Evolutionary conservation across 2,888 invertebrate genomes (phyloP), one percentile per base, ranked within the genome.

Genomic region (Meganola albula): DNA sequence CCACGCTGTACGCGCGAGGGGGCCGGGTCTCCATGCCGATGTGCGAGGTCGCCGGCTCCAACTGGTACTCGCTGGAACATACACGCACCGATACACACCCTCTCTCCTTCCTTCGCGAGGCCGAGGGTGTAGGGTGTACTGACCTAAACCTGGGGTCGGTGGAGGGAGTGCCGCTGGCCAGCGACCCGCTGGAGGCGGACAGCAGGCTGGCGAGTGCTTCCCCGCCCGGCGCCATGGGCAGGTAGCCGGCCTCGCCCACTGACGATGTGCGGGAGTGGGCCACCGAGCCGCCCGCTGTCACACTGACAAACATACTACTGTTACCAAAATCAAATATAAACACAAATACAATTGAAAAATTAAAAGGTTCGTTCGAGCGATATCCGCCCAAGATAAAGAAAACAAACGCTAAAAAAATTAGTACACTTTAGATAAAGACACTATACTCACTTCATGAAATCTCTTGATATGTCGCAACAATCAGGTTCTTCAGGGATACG

Each of bases 91-190:
- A 16, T 5, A 16, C 16, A 16, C 6, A 16, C 16, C 6, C 16
- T 16, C 4, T 6, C 6, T 5, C 4, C 16, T 16, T 16, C 4
- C 6, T 16, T 16, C 6, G 6, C 4, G 4, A 16, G 16, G 4
- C 6, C 4, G 4, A 16, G 16, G 16, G 16, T 4, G 16, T n/a
- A n/a, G n/a, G 9, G 4, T 10, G 4, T 9, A 29, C 54, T 48
- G 25, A 78, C 80, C 80, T 78, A 57, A 93, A 92, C 29, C 92
- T 75, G 23, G 91, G 87, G 63, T 94, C 93, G 0, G 93, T 92
- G 26, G 93, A 92, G n/a, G 95, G 94, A 6, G 93, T 94, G 22
- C 92, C 94, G 34, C 91, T 93, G 28, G 92, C 92, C 10, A 92
- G 89, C 27, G 93, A 93, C 49, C 92, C 91, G 51, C 90, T 90